Evolutionary conservation across 2,113 vertebrate species (phyloP).

Genomic region (Scalopus aquaticus): DNA sequence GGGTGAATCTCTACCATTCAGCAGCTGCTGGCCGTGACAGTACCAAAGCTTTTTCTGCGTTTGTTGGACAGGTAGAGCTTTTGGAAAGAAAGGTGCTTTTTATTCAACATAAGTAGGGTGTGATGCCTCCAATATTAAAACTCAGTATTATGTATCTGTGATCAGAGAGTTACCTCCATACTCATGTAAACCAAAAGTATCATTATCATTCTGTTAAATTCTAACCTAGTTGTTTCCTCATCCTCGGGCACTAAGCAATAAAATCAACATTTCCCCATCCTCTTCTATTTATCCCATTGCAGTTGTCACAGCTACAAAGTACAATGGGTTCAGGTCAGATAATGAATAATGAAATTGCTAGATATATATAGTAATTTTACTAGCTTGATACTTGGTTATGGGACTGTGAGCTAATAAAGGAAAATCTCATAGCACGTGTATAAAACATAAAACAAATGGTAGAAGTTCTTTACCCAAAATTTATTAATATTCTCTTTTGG

Average conservation of each 20-base stretch:
- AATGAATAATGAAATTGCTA: slow-evolving; percentile 3
- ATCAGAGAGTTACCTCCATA: slow-evolving; percentile 70
- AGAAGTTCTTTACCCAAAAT: slow-evolving; percentile 36
- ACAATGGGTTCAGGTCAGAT: neutral
- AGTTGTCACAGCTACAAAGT: neutral
- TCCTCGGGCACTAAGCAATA: slow-evolving; percentile 28
- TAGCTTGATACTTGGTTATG: neutral
- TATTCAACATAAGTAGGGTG: slow-evolving; percentile 88
- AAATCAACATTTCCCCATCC: neutral
- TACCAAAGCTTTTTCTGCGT: slow-evolving; percentile 99
- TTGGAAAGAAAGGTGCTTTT: slow-evolving; percentile 92
- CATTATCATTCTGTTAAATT: neutral
- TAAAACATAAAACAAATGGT: neutral
- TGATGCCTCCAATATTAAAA: slow-evolving; percentile 82
- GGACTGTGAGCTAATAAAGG: neutral
- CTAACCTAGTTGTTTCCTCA: slow-evolving; percentile 14
- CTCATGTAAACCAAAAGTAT: slow-evolving; percentile 62
- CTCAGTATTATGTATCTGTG: slow-evolving; percentile 76
- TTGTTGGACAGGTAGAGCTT: slow-evolving; percentile 98
- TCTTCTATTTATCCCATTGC: neutral
- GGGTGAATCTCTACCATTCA: slow-evolving; percentile 99
- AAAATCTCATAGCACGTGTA: neutral
- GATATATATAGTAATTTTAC: neutral
- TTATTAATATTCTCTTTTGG: neutral
- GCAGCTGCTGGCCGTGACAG: slow-evolving; percentile 98